Base-by-base conservation (phyloP, 2,113 vertebrate species). In the Eupsittula cactorum region DNA sequence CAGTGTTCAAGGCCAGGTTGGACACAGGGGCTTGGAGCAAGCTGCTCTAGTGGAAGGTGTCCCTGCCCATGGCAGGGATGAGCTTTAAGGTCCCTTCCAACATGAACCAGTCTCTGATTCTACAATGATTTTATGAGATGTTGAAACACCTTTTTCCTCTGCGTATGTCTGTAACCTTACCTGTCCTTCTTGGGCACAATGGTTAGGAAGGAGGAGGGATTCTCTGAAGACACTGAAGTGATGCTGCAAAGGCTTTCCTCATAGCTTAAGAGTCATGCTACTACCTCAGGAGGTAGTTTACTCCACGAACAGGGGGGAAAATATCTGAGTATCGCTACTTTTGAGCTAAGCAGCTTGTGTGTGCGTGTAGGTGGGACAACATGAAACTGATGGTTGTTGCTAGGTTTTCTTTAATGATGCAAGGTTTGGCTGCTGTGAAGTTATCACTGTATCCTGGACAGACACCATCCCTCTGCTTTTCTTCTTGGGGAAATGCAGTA, bases 351-450 rank as follows among this genome's bases (percentile, higher is more conserved):
- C 33, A 42, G 10, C 24, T 50, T 28, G 1, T 13, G 16, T 7
- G 17, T 33, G 27, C 0, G 1, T 28, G 28, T 35, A 28, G 59
- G 10, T 57, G 64, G 19, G 49, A 35, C 13, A 55, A 42, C 11
- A 9, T 9, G 10, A 31, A 65, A 47, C 0, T 57, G 23, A 10
- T 44, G 46, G 24, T 47, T 47, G 11, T 39, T 83, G 23, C 37
- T 75, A 21, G 31, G 9, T 79, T 73, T 70, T 23, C 46, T 59
- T 67, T 57, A 24, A 78, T 70, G 71, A 63, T 1, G 0, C 24
- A n/a, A 35, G 29, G 24, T 3, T 9, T 52, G 64, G 24, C 21
- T 68, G 14, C 59, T 77, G 10, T 0, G 0, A 39, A 52, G 29
- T 74, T 57, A 33, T 29, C 28, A 6, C 49, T 55, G 13, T 49